Evolutionary conservation across 2,888 invertebrate genomes (phyloP).

Genomic region (Abrostola triplasia): DNA sequence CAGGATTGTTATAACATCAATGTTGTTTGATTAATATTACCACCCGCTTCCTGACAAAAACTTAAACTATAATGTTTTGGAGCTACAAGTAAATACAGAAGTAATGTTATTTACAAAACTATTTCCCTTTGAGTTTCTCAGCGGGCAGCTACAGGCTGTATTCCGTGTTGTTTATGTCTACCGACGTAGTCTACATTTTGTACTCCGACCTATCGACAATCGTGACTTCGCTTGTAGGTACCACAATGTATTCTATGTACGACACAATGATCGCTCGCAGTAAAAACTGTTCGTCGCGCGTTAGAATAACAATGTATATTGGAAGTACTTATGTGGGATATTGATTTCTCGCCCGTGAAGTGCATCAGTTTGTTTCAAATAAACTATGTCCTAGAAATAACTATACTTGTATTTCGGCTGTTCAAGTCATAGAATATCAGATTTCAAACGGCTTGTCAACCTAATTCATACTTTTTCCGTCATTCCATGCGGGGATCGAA

Average conservation of each 20-base stretch:
- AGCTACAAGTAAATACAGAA: slow-evolving; percentile 32
- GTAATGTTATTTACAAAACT: neutral
- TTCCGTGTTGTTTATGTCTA: neutral
- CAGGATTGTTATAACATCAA: slow-evolving; percentile 17
- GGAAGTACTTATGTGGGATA: slow-evolving; percentile 25
- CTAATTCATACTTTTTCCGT: no score
- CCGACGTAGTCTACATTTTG: neutral
- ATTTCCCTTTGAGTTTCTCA: no score
- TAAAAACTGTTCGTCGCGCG: slow-evolving; percentile 9
- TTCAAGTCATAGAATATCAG: no score
- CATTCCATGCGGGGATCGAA: no score
- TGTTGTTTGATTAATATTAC: slow-evolving; percentile 44
- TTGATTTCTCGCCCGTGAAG: slow-evolving; percentile 25
- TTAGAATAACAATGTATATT: slow-evolving; percentile 32
- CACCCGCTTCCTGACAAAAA: slow-evolving; percentile 31
- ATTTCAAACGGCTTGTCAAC: no score
- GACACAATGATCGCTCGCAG: slow-evolving; percentile 8
- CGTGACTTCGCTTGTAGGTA: neutral
- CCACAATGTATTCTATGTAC: neutral
- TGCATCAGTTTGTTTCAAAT: slow-evolving; percentile 2
- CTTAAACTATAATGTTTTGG: slow-evolving; percentile 25
- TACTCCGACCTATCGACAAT: neutral
- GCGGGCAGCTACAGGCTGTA: no score
- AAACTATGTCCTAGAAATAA: no score
- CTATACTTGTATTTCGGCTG: no score